Base-by-base conservation (phyloP, 2,888 invertebrate species). In the Dioctria linearis region DNA sequence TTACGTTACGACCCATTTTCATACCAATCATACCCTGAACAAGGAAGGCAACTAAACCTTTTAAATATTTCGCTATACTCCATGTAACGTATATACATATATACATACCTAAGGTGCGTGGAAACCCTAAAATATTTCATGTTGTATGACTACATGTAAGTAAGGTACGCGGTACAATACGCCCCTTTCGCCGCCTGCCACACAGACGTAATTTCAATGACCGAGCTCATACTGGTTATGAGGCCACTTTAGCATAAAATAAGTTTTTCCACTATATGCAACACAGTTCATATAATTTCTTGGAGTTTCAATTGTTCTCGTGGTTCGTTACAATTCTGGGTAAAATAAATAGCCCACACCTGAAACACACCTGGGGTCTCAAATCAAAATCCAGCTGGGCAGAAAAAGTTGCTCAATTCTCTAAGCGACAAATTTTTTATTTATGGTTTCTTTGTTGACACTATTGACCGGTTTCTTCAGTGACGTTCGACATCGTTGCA, bases 301-400 rank as follows among this genome's bases (percentile, higher is more conserved):
- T 13, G 42, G 25, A 40, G 63, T 13, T 63, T 25, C 76, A 76
- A 76, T 76, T 76, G 76, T 76, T 76, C 39, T 46, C 11, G 5
- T 40, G 40, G 42, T 40, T 73, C 42, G 57, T 43, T 42, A 25
- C 42, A 73, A 73, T 73, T 73, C 73, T 42, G 39, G 51, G 57
- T 37, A 57, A 73, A 73, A 13, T 25, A 25, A 25, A 25, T 54
- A 76, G 13, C 76, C 76, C 76, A 76, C 76, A 76, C 76, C 76
- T 76, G 76, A 76, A 76, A 76, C 37, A 76, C 76, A 76, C 76
- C 76, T 76, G 76, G 76, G 63, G 76, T 37, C 49, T 11, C 49
- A 25, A 43, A 57, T 37, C 63, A 37, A 76, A 25, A 63, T 46
- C 76, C 76, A 76, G 76, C 63, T 76, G 76, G 43, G 46, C 76